Conservation (phyloP, 2,888 invertebrate genomes). For the Stictocephala bisonia region DNA sequence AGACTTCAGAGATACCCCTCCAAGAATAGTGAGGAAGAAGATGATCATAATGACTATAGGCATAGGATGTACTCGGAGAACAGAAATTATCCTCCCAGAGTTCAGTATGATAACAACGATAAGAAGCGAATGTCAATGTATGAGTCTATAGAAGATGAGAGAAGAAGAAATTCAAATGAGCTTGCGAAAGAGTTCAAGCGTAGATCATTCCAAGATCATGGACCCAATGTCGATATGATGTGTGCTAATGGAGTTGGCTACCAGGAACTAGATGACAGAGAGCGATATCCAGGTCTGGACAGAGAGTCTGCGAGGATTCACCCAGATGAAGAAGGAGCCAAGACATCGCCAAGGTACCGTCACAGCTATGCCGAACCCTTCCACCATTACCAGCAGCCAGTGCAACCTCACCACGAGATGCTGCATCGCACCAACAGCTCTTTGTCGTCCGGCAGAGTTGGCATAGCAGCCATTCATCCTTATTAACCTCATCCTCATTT, state of each 20-base stretch:
- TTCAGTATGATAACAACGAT: slow-evolving; percentile 10
- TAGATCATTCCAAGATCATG: slow-evolving; percentile 65
- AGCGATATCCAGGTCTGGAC: slow-evolving; percentile 69
- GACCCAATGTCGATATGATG: slow-evolving; percentile 66
- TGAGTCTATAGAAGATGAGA: slow-evolving; percentile 66
- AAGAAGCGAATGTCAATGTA: slow-evolving; percentile 47
- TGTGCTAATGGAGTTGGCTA: slow-evolving; percentile 60
- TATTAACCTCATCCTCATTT: slow-evolving; percentile 50
- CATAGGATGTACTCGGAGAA: slow-evolving; percentile 13
- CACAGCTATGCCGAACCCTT: slow-evolving; percentile 76
- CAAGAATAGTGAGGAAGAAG: slow-evolving; percentile 34
- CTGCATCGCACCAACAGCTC: slow-evolving; percentile 59
- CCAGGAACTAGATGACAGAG: slow-evolving; percentile 68
- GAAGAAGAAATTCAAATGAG: slow-evolving; percentile 65
- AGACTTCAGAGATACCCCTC: slow-evolving; percentile 47
- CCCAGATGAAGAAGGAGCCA: slow-evolving; percentile 47
- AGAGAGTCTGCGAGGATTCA: slow-evolving; percentile 65
- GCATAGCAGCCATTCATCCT: slow-evolving; percentile 60
- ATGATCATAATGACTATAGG: slow-evolving; percentile 19
- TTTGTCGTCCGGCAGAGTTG: slow-evolving; percentile 59
- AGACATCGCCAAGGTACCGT: slow-evolving; percentile 62
- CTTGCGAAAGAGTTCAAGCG: slow-evolving; percentile 67
- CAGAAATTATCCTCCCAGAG: slow-evolving; percentile 24
- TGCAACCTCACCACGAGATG: slow-evolving; percentile 54
- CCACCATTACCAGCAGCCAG: slow-evolving; percentile 48